These are phyloP conservation scores for Pygoscelis adeliae DNA, from an alignment of 2,113 vertebrate species.

Conservation along the genomic window DNA sequence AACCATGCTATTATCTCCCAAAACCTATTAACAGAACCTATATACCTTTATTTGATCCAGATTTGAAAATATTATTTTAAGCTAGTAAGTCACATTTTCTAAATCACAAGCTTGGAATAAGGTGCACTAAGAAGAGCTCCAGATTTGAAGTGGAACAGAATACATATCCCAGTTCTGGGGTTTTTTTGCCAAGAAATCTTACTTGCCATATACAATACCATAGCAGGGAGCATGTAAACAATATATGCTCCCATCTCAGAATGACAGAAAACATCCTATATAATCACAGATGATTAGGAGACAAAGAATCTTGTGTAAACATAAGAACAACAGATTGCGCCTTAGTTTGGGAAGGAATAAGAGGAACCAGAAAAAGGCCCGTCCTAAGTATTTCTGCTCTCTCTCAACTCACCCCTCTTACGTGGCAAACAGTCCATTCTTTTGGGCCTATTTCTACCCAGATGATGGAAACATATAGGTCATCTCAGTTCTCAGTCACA, in stretches of 20 bases:
- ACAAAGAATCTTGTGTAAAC: slow-evolving; percentile 43
- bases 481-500: not conserved
- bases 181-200: slow-evolving; percentile 34
- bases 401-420: not conserved
- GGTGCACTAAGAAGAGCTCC: slow-evolving; percentile 57
- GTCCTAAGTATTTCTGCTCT: not conserved
- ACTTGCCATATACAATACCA: not conserved
- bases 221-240: not conserved
- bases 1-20: not conserved
- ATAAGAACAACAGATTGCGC: slow-evolving; percentile 1
- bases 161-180: slow-evolving; percentile 5
- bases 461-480: not conserved
- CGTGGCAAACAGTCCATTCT: not conserved
- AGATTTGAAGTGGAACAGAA: slow-evolving; percentile 13
- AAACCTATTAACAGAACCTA: not conserved
- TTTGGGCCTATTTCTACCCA: not conserved
- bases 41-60: not conserved
- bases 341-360: slow-evolving; percentile 34
- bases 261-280: slow-evolving; percentile 42
- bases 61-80: slow-evolving; percentile 13
- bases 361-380: slow-evolving; percentile 23
- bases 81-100: slow-evolving; percentile 34
- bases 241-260: not conserved
- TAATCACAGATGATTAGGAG: not conserved
- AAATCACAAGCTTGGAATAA: slow-evolving; percentile 41